Evolutionary conservation across 2,113 vertebrate species (phyloP).

Genomic region (Australoheros scitulus): DNA sequence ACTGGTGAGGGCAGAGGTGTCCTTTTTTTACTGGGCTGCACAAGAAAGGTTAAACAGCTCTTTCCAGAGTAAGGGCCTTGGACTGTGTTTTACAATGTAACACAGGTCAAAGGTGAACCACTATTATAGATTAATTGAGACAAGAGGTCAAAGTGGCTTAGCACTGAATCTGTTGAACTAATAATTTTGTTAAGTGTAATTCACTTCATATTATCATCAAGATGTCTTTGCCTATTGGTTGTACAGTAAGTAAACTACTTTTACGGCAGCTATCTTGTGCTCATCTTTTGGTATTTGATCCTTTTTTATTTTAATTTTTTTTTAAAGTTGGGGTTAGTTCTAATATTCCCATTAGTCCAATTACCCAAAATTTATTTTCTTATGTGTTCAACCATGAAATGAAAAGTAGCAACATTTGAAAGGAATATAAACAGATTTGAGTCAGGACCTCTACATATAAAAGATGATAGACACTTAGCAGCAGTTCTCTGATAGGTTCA

Average conservation of each 20-base stretch:
- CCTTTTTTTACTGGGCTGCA: slow-evolving; percentile 11
- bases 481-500: too few relatives aligned
- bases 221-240: not conserved
- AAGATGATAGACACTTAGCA: not conserved
- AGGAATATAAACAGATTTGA: not conserved
- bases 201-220: not conserved
- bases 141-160: not conserved
- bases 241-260: not conserved
- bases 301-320: not conserved
- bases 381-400: not conserved
- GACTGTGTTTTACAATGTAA: slow-evolving; percentile 11
- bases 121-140: not conserved
- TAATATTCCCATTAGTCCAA: not conserved
- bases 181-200: not conserved
- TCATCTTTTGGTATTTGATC: not conserved
- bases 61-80: not conserved
- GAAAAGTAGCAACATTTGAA: not conserved
- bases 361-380: not conserved
- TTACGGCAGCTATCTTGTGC: not conserved
- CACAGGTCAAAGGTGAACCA: not conserved
- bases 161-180: not conserved
- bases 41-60: slow-evolving; percentile 41
- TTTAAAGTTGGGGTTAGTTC: not conserved
- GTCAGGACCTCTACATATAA: not conserved
- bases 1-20: slow-evolving; percentile 11